Evolutionary conservation across 2,113 vertebrate genomes (phyloP), one percentile per base, ranked within the genome.

Genomic region (Capreolus pygargus): DNA sequence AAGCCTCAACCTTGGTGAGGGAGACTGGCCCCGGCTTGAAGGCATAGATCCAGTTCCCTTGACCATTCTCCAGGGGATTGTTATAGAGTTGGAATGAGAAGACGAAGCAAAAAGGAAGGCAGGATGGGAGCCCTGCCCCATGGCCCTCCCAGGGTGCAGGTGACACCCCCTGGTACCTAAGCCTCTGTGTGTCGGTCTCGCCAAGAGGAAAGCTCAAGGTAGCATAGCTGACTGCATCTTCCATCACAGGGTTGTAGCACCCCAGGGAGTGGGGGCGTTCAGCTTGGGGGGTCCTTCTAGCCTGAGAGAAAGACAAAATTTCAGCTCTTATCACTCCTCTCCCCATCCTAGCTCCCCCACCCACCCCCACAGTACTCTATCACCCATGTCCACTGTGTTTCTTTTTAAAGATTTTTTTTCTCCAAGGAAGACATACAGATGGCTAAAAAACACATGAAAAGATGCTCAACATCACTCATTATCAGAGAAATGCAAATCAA

Each of bases 231-330:
- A 93, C 21, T 7, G 52, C 12, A 0, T 98, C 98, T 47, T 98
- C 98, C 86, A 96, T 85, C 17, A 54, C 87, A 0, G 93, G 98
- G 4, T 98, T 98, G 76, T 96, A 96, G 84, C 97, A 98, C 3
- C 98, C 98, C 61, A 97, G 50, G 58, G 95, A 58, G 1, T 88
- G 92, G 60, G 94, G 47, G 3, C 47, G 43, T 89, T 97, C 94
- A 0, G 86, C 70, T 9, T 70, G 19, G 0, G 58, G 95, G 13
- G 23, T 11, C 33, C 97, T 96, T 91, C 95, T 91, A 10, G 94
- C 15, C 97, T 98, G 94, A 9, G 11, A 67, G 82, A 61, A 33
- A 84, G 30, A 57, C 5, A 19, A 57, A 17, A 19, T 5, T 30
- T 47, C 19, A n/a, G 47, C n/a, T 76, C 43, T 19, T 10, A 7